Evolutionary conservation across 2,113 vertebrate genomes (phyloP).

Genomic region (Erythrolamprus reginae): DNA sequence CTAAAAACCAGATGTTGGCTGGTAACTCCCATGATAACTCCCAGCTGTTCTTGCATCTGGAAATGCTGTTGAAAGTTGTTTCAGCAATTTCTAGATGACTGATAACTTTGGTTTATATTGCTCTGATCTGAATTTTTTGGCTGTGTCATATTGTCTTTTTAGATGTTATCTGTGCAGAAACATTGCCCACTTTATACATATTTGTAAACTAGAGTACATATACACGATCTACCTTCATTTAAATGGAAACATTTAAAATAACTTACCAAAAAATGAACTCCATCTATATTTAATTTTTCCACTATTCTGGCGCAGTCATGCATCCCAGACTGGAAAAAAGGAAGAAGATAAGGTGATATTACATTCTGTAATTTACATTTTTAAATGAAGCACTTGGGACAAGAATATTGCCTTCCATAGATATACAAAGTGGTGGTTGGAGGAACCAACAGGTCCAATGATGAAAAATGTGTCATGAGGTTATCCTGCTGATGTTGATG

Average conservation of each 20-base stretch:
- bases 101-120: conserved; percentile 12
- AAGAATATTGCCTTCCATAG: background rate
- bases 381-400: background rate
- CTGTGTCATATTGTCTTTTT: rapidly evolving
- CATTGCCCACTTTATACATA: background rate
- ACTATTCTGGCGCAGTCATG: conserved; percentile 64
- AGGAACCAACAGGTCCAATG: background rate
- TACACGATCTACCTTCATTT: background rate
- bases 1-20: background rate
- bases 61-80: background rate
- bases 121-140: background rate
- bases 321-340: conserved; percentile 70
- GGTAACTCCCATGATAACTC: background rate
- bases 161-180: background rate
- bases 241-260: background rate
- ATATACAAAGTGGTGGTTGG: background rate
- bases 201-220: background rate
- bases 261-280: conserved; percentile 76
- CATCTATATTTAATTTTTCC: conserved; percentile 68
- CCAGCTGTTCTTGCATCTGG: background rate
- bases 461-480: background rate
- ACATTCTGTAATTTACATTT: background rate
- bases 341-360: background rate
- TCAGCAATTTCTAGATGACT: background rate
- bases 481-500: background rate